These are phyloP conservation scores for Rousettus madagascariensis DNA, from an alignment of 2,797 vertebrate genomes.

Conservation along the genomic window DNA sequence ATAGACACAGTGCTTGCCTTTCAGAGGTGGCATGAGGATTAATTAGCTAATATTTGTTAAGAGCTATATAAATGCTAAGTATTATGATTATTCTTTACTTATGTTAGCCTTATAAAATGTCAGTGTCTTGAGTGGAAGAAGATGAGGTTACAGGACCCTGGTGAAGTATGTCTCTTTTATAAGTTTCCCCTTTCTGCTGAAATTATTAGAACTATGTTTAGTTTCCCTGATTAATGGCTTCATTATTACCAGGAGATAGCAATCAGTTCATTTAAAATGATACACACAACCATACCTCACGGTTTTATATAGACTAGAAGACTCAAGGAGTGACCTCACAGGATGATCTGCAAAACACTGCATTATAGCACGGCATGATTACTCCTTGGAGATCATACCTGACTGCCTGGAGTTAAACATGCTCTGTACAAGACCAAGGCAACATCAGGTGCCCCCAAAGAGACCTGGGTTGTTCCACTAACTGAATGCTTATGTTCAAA, in stretches of 20 bases:
- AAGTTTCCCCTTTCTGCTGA: conserved; percentile 28
- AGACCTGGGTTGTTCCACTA: neutral
- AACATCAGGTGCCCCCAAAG: neutral
- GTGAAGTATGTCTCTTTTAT: neutral
- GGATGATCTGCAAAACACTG: neutral
- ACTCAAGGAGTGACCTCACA: neutral
- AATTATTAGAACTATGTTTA: conserved; percentile 56
- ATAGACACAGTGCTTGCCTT: conserved; percentile 60
- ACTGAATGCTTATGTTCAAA: neutral
- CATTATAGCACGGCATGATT: neutral
- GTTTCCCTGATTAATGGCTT: conserved; percentile 60
- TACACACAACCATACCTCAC: conserved; percentile 32
- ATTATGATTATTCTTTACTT: conserved; percentile 72
- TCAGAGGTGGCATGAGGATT: conserved; percentile 63
- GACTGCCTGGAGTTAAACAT: neutral
- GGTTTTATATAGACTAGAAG: conserved; percentile 37
- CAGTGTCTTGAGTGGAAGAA: conserved; percentile 62
- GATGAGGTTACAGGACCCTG: conserved; percentile 14
- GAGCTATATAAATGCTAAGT: conserved; percentile 78
- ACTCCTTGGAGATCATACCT: neutral
- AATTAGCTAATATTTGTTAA: conserved; percentile 75
- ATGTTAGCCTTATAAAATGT: conserved; percentile 69
- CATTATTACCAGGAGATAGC: conserved; percentile 47
- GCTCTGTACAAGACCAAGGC: neutral
- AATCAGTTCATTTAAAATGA: conserved; percentile 58